phyloP scores from a whole-genome alignment of 2,797 vertebrate species.

The Cossypha niveicapilla region DNA sequence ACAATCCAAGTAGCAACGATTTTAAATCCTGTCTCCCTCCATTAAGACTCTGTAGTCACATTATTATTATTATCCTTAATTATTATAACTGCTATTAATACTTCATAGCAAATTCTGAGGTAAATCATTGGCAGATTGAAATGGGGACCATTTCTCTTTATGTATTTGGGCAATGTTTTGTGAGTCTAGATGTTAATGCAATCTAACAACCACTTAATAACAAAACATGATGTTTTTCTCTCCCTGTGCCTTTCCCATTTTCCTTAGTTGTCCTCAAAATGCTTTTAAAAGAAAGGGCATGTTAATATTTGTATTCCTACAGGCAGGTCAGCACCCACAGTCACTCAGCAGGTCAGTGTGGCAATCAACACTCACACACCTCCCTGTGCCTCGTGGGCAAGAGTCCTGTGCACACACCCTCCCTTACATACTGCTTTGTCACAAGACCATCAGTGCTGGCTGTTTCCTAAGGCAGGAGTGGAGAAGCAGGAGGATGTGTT shows the following conservation, averaged over 20 bases:
- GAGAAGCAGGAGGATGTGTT: neutral
- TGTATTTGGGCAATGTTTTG: neutral
- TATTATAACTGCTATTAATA: neutral
- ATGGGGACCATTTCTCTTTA: neutral
- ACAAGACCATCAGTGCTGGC: neutral
- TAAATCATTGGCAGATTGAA: neutral
- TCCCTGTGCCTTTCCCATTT: neutral
- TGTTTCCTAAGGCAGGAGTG: neutral
- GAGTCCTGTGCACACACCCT: rapidly evolving
- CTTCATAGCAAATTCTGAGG: neutral
- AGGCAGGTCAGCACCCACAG: neutral
- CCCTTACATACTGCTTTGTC: neutral
- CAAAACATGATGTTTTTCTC: neutral
- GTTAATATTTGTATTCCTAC: neutral
- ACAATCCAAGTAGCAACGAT: neutral
- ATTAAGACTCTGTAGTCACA: neutral
- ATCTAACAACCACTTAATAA: rapidly evolving
- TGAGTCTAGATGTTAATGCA: neutral
- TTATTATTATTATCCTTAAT: neutral
- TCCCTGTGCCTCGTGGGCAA: rapidly evolving
- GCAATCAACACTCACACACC: rapidly evolving
- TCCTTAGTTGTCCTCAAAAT: neutral
- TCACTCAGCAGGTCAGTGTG: neutral
- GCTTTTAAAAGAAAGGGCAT: neutral
- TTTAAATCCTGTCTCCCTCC: neutral